Base-by-base conservation (phyloP, 2,113 vertebrate genomes). In the Protobothrops flavoviridis region DNA sequence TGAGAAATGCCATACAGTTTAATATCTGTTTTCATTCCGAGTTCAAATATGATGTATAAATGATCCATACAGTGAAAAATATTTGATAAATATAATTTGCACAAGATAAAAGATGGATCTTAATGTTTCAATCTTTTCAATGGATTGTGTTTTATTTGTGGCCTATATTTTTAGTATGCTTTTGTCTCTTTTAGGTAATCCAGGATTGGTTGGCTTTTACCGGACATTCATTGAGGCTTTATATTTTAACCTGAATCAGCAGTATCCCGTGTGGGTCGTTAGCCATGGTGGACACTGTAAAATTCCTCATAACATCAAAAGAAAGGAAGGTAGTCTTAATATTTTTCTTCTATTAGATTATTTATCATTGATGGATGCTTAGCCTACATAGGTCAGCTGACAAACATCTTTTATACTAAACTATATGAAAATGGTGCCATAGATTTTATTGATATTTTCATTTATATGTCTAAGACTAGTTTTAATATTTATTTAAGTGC, bases 231-330 rank as follows among this genome's bases (percentile, higher is more conserved):
- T 98, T 96, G 97, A 98, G 95, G 97, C 98, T 0, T 97, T 99
- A 52, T 98, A 99, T 95, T 95, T 97, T 85, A 93, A 94, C 87
- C 97, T 98, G 92, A 97, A 97, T 17, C 95, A 93, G 92, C 95
- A 91, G 50, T 98, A 98, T 97, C 99, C 99, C 0, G 98, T 99
- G 43, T 99, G 99, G 99, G 97, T 98, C 7, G 97, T 99, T 50
- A 98, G 99, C 96, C 99, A 99, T 33, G 99, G 98, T 0, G 99
- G 99, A 10, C 99, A 99, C 95, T 98, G 98, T 92, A 95, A 95
- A 2, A 97, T 98, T 69, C 99, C 99, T 0, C 97, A 96, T 94
- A 97, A 97, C 87, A 98, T 99, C 98, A 98, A 98, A 94, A 98
- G 99, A 98, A 95, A 98, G 43, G 98, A 98, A 97, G 98, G 99